phyloP scores from a whole-genome alignment of 2,797 vertebrate species.

The Mycteria americana region DNA sequence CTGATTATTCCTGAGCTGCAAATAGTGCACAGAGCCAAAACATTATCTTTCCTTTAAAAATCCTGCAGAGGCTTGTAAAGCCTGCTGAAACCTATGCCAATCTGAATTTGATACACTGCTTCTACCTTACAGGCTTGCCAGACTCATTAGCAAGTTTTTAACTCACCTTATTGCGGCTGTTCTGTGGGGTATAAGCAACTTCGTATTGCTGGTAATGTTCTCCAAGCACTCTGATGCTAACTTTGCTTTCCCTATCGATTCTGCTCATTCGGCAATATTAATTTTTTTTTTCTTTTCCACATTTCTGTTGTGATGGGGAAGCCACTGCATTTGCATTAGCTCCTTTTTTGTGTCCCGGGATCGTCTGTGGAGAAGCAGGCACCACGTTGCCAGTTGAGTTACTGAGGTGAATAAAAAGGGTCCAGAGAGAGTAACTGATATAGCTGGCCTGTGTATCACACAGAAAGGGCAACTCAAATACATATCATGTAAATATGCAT shows the following conservation, averaged over 20 bases:
- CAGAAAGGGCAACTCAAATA: neutral
- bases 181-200: neutral
- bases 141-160: neutral
- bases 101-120: neutral
- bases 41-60: neutral
- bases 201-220: neutral
- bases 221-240: neutral
- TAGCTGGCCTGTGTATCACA: fast-evolving
- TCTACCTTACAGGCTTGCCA: neutral
- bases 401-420: neutral
- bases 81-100: neutral
- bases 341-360: neutral
- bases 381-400: neutral
- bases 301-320: neutral
- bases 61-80: neutral
- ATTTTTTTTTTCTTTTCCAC: neutral
- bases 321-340: neutral
- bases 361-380: neutral
- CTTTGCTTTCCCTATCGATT: neutral
- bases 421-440: neutral
- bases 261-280: neutral
- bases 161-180: neutral
- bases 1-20: neutral
- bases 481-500: neutral
- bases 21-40: neutral